Percentiles rank a stretch among this genome's conserved stretches.
Conservation (phyloP, 1,140 invertebrate species). For the Polyergus mexicanus region DNA sequence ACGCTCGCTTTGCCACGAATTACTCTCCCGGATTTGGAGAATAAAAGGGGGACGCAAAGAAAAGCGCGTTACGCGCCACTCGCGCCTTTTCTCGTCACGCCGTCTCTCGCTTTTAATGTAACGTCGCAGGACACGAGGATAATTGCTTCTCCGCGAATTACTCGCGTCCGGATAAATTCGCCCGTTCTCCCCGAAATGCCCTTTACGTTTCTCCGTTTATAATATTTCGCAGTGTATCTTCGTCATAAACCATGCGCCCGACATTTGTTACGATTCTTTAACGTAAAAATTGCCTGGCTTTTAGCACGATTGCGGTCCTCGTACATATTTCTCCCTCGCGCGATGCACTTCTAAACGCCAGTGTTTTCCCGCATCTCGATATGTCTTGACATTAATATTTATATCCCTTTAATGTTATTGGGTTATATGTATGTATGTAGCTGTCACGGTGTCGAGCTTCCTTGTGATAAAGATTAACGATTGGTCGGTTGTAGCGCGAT, state of each 20-base stretch:
- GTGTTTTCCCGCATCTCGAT: background rate
- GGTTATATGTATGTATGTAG: background rate
- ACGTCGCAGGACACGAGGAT: background rate
- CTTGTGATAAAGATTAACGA: conserved; percentile 60
- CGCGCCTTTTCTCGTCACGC: background rate
- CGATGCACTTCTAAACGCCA: background rate
- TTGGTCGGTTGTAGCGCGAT: conserved; percentile 19
- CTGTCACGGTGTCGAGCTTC: background rate
- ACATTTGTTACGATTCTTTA: too few species aligned
- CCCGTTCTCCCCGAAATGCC: background rate
- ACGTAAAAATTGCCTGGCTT: background rate
- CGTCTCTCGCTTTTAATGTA: background rate
- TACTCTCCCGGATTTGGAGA: conserved; percentile 36
- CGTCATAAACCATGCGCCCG: background rate
- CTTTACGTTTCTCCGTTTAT: background rate
- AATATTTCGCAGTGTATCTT: background rate
- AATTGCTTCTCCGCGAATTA: conserved; percentile 36
- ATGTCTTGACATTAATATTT: conserved; percentile 32
- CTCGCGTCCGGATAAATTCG: background rate
- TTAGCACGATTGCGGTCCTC: conserved; percentile 15
- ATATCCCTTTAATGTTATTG: conserved; percentile 34
- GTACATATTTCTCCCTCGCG: background rate
- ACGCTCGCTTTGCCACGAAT: conserved; percentile 43
- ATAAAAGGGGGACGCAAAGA: conserved; percentile 39
- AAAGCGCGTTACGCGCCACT: conserved; percentile 9